These are phyloP conservation scores for Steinernema feltiae DNA, from an alignment of 1,140 invertebrate genomes.

Conservation along the genomic window DNA sequence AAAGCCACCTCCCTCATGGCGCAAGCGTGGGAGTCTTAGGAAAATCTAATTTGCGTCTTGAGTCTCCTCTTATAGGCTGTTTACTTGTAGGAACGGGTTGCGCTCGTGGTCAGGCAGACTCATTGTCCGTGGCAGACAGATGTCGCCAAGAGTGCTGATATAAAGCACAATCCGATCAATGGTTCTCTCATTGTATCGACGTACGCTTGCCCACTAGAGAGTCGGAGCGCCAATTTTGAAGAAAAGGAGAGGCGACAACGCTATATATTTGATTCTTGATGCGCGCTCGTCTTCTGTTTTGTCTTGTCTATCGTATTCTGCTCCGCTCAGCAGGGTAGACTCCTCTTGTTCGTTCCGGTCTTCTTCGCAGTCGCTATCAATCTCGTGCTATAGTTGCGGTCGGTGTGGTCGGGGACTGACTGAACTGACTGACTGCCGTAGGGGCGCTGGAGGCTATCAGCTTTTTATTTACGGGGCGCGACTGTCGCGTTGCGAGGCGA, in stretches of 20 bases:
- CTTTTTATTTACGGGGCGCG: constrained; percentile 1
- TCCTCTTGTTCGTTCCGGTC: background rate
- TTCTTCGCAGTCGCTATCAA: background rate
- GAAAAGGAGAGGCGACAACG: background rate
- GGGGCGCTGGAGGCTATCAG: constrained; percentile 7
- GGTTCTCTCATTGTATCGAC: background rate
- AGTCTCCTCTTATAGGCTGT: background rate
- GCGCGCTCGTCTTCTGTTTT: background rate
- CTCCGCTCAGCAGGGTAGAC: background rate
- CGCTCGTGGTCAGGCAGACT: background rate
- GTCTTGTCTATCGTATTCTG: background rate
- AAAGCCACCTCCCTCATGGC: no score
- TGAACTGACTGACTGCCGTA: constrained; percentile 1
- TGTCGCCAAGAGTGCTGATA: background rate
- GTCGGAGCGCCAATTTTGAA: background rate
- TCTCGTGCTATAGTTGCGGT: constrained; percentile 10
- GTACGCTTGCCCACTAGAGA: background rate
- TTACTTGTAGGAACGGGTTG: no score
- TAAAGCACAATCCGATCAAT: background rate
- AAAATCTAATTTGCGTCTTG: no score
- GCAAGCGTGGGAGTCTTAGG: no score
- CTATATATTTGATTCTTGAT: background rate
- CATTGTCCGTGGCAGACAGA: no score
- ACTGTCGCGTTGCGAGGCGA: background rate
- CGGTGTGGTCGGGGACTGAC: background rate